Evolutionary conservation across 2,113 vertebrate species (phyloP), one percentile per base, ranked within the genome.

Genomic region (Atherinomorus stipes): DNA sequence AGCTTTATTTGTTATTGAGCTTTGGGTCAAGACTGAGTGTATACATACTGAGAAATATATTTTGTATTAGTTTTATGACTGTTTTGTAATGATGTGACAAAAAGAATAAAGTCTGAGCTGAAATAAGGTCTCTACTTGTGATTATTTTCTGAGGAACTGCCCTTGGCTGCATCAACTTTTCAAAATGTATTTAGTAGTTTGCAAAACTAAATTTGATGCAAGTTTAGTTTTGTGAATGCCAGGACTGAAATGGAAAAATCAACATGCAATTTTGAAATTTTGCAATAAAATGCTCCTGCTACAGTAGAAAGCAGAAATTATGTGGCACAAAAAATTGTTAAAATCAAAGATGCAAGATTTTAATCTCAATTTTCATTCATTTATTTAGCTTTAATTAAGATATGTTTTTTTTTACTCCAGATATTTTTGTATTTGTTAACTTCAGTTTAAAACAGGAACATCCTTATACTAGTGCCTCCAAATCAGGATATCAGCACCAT

Each of bases 401-500:
- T 31, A 31, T 31, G 28, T 31, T 31, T 34, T 34, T 52, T 28
- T 58, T 52, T 19, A 42, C 7, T 21, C 18, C 15, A 76, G 40
- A 28, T 1, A 4, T 15, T 8, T 31, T 53, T 50, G 12, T 21
- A 18, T 31, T 53, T 44, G 12, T 37, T 64, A 19, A 15, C 60
- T 11, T 70, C 19, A n/a, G 38, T 47, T 16, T 67, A 52, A 19
- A 45, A 70, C 45, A 25, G 22, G 3, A 51, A 22, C 15, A 21
- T 71, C 18, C 21, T 9, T 45, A 2, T 54, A 66, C 60, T 34
- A 50, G 52, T 13, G 44, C 18, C 21, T 57, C 37, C 50, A 52
- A 34, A 61, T 52, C 23, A 40, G 56, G 10, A 47, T 26, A 71
- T 88, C 90, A 93, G 89, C 85, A 92, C 90, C 91, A 89, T 0